A percentile compares a stretch with the other conserved stretches of the same genome.
phyloP scores from a whole-genome alignment of 2,888 invertebrate genomes.

The Spisula subtruncata region DNA sequence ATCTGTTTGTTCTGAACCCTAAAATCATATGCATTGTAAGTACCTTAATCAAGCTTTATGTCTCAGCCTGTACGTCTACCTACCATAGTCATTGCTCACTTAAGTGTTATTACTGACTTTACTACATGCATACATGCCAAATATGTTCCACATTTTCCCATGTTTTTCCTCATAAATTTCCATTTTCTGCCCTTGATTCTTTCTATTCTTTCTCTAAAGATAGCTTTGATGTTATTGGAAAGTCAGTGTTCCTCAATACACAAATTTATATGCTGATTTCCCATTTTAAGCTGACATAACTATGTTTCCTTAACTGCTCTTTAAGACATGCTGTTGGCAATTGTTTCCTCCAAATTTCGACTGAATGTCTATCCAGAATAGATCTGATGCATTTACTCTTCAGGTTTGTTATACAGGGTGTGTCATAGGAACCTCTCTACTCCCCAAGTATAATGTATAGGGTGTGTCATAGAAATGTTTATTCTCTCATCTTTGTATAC shows the following conservation, averaged over 20 bases:
- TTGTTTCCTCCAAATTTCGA: background rate
- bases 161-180: background rate
- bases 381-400: background rate
- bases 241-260: background rate
- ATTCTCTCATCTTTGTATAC: too few species aligned
- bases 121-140: conserved; percentile 1
- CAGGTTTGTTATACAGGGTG: background rate
- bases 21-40: background rate
- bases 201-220: background rate
- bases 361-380: background rate
- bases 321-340: conserved; percentile 23
- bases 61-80: background rate
- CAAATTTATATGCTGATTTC: conserved; percentile 13
- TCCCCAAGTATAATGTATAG: too few species aligned
- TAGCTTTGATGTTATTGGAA: background rate
- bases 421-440: too few species aligned
- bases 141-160: background rate
- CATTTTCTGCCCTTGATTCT: background rate
- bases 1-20: background rate
- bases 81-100: background rate
- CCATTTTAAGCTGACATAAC: background rate
- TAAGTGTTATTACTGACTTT: background rate
- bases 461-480: too few species aligned
- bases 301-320: background rate
- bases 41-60: background rate